phyloP scores from a whole-genome alignment of 1,140 invertebrate species.

The Neodiprion virginianus region DNA sequence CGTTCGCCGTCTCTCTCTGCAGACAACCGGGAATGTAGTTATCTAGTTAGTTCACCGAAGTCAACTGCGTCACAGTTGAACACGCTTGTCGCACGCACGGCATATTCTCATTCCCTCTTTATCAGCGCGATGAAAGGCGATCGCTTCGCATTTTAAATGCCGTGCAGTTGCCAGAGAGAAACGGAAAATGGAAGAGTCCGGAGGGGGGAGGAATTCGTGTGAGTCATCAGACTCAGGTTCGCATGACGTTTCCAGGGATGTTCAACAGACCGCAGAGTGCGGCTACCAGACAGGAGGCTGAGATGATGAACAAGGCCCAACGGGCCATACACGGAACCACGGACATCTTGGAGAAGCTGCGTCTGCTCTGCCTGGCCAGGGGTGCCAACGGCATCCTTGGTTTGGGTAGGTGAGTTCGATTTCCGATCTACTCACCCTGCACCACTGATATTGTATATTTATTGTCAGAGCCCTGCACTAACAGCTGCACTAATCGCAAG shows the following conservation, averaged over 20 bases:
- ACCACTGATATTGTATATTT: slow-evolving; percentile 14
- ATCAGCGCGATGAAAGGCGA: no score
- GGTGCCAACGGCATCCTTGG: slow-evolving; percentile 90
- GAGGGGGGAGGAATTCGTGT: neutral
- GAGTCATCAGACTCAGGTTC: slow-evolving; percentile 8
- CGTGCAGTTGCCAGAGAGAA: neutral
- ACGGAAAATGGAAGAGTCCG: neutral
- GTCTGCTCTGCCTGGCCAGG: slow-evolving; percentile 82
- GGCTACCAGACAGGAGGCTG: slow-evolving; percentile 77
- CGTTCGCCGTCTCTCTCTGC: neutral
- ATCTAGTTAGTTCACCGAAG: neutral
- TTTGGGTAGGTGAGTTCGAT: slow-evolving; percentile 76
- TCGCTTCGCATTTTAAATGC: neutral
- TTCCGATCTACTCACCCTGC: neutral
- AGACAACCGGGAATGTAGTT: neutral
- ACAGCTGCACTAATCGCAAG: no score
- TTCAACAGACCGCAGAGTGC: slow-evolving; percentile 78
- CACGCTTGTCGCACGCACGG: neutral
- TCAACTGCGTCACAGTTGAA: neutral
- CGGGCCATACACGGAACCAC: slow-evolving; percentile 65
- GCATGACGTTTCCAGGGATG: slow-evolving; percentile 52
- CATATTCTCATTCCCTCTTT: no score
- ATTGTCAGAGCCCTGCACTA: neutral
- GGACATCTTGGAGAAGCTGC: slow-evolving; percentile 85
- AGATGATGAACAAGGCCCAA: slow-evolving; percentile 80